Evolutionary conservation across 2,797 vertebrate genomes (phyloP), one percentile per base, ranked within the genome.

Genomic region (Spondyliosoma cantharus): DNA sequence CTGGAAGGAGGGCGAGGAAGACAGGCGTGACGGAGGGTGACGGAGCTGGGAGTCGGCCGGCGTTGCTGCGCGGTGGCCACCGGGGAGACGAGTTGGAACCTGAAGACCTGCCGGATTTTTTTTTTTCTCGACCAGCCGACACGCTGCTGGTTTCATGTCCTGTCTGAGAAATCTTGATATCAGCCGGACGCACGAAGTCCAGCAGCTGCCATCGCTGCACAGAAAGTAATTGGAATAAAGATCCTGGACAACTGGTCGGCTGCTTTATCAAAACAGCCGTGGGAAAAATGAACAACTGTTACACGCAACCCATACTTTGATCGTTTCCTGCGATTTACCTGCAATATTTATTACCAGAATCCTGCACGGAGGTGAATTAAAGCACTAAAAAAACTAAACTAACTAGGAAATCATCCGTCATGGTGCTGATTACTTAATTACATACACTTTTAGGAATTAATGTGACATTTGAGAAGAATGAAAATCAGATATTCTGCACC

Each of bases 21-120:
- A 94, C 92, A 94, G 84, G 92, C 89, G 78, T 94, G 93, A 93
- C 91, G 74, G 77, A 85, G 78, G 86, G 88, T 85, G 91, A 89
- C 91, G 84, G 93, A 88, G 81, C 79, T 37, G 69, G 58, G 71
- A 87, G 81, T 25, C 17, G 22, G 53, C 42, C 70, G 27, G 62
- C 7, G 14, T 32, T 7, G 45, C 46, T 43, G 69, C 20, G 22
- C 9, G 14, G 14, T 3, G 71, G 24, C 73, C 71, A 46, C 63
- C 64, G n/a, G 66, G 74, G 67, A 66, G 3, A 64, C 57, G 46
- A 71, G 78, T 29, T 52, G 42, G 70, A 82, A 67, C 73, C 71
- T 56, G 62, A 62, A 71, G 81, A 78, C 80, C 74, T 64, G 11
- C 15, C 43, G 56, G 63, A 60, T 29, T 60, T 32, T 5, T 32